Base-by-base conservation (phyloP, 2,888 invertebrate species). In the Aphidoletes aphidimyza region DNA sequence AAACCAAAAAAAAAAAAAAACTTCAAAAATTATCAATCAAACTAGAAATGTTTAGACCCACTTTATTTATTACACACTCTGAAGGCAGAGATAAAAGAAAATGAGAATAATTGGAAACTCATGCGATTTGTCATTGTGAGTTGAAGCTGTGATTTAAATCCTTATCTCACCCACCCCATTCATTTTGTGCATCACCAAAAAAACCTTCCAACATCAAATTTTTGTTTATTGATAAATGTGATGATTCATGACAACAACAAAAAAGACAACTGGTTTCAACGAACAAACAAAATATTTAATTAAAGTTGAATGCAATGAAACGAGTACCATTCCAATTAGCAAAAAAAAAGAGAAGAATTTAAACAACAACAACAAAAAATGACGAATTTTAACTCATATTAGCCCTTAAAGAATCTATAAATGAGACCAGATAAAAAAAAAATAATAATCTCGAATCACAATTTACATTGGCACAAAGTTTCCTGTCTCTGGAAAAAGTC, bases 131-230 rank as follows among this genome's bases (percentile, higher is more conserved):
- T 81, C 1, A 37, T 81, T 37, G 6, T 37, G n/a, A n/a, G n/a
- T 36, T 81, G n/a, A 36, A 81, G 81, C 81, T 81, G 81, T 81
- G 81, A 37, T 81, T 81, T 37, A 81, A 37, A 37, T 81, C n/a
- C 37, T 81, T 37, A 81, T 81, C 8, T 81, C 39, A 5, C 34
- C 9, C 30, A 54, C 2, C 11, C 2, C n/a, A 54, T 54, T 54
- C 5, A 5, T 8, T 8, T 54, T 54, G 2, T 26, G 22, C 47
- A 14, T 47, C 9, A 47, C 14, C 5, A 39, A 39, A 39, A 39
- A 39, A 39, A 39, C 39, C 5, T 39, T 39, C 39, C 11, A 8
- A 39, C 5, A 39, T 11, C 39, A 11, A 11, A 11, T 8, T 5
- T 8, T 11, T 39, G 5, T 39, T 39, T 39, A 8, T 39, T 39